phyloP scores from a whole-genome alignment of 2,888 invertebrate genomes.

The Clitarchus hookeri region DNA sequence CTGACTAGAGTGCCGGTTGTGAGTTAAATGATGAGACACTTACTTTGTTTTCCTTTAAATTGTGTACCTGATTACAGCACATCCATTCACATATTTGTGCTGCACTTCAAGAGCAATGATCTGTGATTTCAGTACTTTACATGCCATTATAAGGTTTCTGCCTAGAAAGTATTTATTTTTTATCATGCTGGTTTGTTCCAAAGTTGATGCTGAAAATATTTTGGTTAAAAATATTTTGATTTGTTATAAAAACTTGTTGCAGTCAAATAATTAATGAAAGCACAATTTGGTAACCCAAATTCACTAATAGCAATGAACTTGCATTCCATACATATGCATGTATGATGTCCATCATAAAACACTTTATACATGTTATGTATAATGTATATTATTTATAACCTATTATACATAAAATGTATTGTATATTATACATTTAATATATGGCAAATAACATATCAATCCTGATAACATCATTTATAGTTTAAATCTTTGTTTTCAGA shows the following conservation, averaged over 20 bases:
- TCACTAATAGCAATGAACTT: no score
- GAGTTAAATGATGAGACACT: neutral
- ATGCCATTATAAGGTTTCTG: neutral
- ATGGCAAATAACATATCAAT: neutral
- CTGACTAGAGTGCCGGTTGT: neutral
- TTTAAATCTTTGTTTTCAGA: neutral
- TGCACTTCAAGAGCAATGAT: slow-evolving; percentile 14
- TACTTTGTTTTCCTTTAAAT: slow-evolving; percentile 7
- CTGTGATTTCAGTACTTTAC: neutral
- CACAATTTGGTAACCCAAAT: neutral
- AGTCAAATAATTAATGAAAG: neutral
- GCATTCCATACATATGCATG: neutral
- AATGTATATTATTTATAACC: neutral
- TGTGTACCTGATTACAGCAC: slow-evolving; percentile 4
- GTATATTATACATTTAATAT: neutral
- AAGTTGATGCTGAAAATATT: neutral
- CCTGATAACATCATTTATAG: neutral
- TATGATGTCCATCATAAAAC: neutral
- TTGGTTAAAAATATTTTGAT: neutral
- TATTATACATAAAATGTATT: neutral
- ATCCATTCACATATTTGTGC: slow-evolving; percentile 2
- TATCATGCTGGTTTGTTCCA: neutral
- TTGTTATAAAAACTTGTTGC: neutral
- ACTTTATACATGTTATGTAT: neutral
- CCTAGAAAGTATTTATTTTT: neutral